phyloP scores from a whole-genome alignment of 2,797 vertebrate species.

The Cossypha dichroa region DNA sequence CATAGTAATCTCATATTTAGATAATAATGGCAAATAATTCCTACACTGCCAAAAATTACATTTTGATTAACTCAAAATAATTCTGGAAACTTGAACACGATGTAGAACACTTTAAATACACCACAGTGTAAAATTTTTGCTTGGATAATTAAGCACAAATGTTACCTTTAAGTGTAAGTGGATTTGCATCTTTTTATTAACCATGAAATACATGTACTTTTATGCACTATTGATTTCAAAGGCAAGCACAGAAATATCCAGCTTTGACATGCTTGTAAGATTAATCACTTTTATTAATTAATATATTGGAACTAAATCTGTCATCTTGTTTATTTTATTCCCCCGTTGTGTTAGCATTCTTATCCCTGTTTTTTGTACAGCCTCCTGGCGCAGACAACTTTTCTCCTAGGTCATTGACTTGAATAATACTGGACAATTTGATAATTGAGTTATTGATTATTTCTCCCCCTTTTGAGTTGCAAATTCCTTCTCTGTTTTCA shows the following conservation, averaged over 20 bases:
- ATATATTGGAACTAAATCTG: neutral
- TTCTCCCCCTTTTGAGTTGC: slow-evolving; percentile 34
- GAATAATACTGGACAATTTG: neutral
- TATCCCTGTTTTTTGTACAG: neutral
- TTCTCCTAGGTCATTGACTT: neutral
- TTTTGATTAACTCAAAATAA: neutral
- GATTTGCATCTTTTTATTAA: neutral
- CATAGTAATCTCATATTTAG: neutral
- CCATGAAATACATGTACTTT: neutral
- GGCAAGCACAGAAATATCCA: neutral
- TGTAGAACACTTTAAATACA: neutral
- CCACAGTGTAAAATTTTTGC: neutral
- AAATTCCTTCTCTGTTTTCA: neutral
- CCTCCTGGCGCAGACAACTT: neutral
- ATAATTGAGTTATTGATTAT: slow-evolving; percentile 58
- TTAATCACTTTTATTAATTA: neutral
- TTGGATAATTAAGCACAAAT: neutral
- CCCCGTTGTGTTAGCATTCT: neutral
- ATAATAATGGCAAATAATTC: neutral
- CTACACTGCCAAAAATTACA: neutral
- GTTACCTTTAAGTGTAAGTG: neutral
- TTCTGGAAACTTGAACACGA: neutral
- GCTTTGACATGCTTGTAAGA: neutral
- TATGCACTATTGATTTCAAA: neutral
- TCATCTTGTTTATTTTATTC: neutral